Conservation (phyloP, 2,888 invertebrate genomes). For the Eristalis tenax region DNA sequence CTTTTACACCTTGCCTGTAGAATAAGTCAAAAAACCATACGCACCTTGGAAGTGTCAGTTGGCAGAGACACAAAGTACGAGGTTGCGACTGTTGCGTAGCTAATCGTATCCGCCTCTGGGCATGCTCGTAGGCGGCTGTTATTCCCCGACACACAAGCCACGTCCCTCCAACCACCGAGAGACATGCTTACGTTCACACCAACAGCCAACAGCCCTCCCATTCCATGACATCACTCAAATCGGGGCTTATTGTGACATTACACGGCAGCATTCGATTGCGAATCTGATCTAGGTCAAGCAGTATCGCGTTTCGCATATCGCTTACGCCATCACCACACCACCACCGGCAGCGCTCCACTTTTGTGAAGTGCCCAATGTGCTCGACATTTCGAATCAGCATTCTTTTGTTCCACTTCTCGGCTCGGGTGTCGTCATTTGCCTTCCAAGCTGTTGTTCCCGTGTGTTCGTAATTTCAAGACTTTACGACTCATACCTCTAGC, state of each 20-base stretch:
- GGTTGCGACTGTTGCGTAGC: too few relatives aligned
- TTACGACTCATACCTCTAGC: neutral
- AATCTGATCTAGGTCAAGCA: neutral
- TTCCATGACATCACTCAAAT: too few relatives aligned
- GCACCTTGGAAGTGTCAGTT: too few relatives aligned
- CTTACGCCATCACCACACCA: neutral
- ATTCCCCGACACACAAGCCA: too few relatives aligned
- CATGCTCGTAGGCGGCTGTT: too few relatives aligned
- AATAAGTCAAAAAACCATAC: too few relatives aligned
- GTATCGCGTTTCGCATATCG: neutral
- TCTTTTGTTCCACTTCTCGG: neutral
- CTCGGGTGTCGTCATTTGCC: neutral
- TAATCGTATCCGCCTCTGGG: too few relatives aligned
- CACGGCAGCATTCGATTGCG: neutral
- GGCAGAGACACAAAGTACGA: too few relatives aligned
- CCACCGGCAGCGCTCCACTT: neutral
- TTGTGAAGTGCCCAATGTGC: neutral
- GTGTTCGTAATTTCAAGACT: conserved; percentile 22
- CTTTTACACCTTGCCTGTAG: too few relatives aligned
- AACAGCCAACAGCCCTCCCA: too few relatives aligned
- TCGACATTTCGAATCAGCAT: neutral
- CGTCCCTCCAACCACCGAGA: too few relatives aligned
- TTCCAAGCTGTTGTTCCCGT: neutral
- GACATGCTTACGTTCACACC: too few relatives aligned
- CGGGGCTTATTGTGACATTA: neutral